Base-by-base conservation (phyloP, 2,888 invertebrate genomes). In the Serrognathus titanus region DNA sequence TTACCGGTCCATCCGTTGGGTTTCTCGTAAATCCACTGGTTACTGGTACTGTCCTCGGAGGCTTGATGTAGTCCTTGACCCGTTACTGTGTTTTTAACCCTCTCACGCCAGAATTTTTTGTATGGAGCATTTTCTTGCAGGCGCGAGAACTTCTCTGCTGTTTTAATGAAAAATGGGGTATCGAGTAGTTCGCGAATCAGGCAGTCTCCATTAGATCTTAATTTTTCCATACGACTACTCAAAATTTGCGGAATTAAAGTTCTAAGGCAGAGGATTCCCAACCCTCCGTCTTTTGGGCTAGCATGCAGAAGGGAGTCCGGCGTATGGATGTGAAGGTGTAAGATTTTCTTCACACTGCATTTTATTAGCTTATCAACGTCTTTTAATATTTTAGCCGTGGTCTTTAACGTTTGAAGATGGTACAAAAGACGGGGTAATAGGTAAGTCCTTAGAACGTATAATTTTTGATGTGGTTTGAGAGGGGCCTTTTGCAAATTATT, bases 331-430 rank as follows among this genome's bases (percentile, higher is more conserved):
- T 53, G 62, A 0, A 76, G 65, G 9, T 65, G 60, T 1, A 75
- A 51, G 68, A 70, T 69, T 4, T 41, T 57, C 48, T 75, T 63
- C 0, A 72, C 62, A 0, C 62, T 58, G 0, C 41, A 55, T 43
- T 73, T 66, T 36, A 76, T 65, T 39, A 67, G 57, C 0, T 66
- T 41, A 55, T 79, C 77, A 16, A 72, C 57, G 40, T 66, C 62
- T 2, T 65, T 59, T 0, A 78, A 60, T 0, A 41, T 16, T 0
- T 48, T 57, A 1, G 53, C 10, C 71, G 40, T 40, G 7, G 12
- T 5, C 4, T 40, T 40, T 6, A 13, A 13, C 11, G 40, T 40
- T 9, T 40, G 40, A n/a, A 40, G 40, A 4, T 13, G 11, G 40
- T 40, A 40, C 7, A 40, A n/a, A 3, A 40, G 63, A 3, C 68